Evolutionary conservation across 2,888 invertebrate species (phyloP).

Genomic region (Brachyopa scutellaris): DNA sequence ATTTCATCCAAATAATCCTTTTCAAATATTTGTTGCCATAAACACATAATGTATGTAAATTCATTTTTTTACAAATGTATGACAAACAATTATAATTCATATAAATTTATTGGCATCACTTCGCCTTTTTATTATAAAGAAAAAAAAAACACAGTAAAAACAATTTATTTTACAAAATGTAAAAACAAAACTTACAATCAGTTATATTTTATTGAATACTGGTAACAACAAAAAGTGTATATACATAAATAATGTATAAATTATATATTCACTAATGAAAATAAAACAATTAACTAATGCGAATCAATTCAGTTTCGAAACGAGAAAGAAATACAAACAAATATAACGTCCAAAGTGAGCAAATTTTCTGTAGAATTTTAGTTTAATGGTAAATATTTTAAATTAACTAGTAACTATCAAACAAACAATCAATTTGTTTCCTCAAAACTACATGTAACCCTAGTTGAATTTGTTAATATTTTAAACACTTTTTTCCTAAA

Average conservation of each 20-base stretch:
- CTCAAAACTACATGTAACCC: conserved; percentile 43
- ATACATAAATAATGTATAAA: conserved; percentile 15
- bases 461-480: conserved; percentile 30
- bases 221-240: conserved; percentile 7
- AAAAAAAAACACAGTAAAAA: not conserved
- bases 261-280: conserved; percentile 25
- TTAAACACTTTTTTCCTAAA: conserved; percentile 35
- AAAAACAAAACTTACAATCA: conserved; percentile 14
- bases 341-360: conserved; percentile 60
- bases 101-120: conserved; percentile 23
- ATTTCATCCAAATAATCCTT: not conserved
- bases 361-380: conserved; percentile 43
- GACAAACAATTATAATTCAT: too few relatives aligned
- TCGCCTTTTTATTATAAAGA: conserved; percentile 9
- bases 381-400: conserved; percentile 12
- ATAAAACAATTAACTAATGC: conserved; percentile 20
- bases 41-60: too few relatives aligned
- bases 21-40: not conserved
- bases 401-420: conserved; percentile 60
- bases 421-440: conserved; percentile 60
- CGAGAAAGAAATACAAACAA: not conserved
- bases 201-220: not conserved
- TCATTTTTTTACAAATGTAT: too few relatives aligned
- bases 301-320: conserved; percentile 7
- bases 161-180: not conserved